Conservation (phyloP, 2,113 vertebrate genomes). For the Passer domesticus region DNA sequence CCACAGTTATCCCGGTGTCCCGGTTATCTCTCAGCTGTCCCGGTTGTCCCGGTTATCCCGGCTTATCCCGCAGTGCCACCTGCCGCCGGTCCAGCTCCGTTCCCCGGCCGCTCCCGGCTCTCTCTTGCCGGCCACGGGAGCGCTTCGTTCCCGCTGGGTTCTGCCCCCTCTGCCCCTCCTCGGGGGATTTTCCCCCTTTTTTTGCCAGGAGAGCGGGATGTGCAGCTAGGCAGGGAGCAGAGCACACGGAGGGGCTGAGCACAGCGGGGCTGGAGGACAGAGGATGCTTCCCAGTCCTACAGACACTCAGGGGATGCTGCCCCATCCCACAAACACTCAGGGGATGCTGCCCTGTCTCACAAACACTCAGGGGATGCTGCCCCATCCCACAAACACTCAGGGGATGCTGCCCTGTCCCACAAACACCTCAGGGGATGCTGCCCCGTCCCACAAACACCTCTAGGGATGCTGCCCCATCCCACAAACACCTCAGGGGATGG, state of each 20-base stretch:
- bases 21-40: background rate
- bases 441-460: background rate
- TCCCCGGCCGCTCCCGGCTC: background rate
- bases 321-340: background rate
- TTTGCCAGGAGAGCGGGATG: rapidly evolving
- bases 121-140: background rate
- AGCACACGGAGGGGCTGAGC: background rate
- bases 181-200: rapidly evolving
- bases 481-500: no score
- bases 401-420: background rate
- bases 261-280: rapidly evolving
- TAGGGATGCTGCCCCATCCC: no score
- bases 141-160: background rate
- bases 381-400: background rate
- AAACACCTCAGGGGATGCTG: background rate
- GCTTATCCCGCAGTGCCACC: constrained; percentile 19
- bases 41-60: background rate
- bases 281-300: background rate
- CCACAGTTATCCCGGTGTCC: rapidly evolving
- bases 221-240: background rate
- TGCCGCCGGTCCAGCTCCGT: background rate
- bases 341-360: background rate
- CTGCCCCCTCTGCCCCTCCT: background rate
- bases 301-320: background rate
- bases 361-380: background rate